Evolutionary conservation across 2,888 invertebrate species (phyloP), one percentile per base, ranked within the genome.

Genomic region (Pollenia angustigena): DNA sequence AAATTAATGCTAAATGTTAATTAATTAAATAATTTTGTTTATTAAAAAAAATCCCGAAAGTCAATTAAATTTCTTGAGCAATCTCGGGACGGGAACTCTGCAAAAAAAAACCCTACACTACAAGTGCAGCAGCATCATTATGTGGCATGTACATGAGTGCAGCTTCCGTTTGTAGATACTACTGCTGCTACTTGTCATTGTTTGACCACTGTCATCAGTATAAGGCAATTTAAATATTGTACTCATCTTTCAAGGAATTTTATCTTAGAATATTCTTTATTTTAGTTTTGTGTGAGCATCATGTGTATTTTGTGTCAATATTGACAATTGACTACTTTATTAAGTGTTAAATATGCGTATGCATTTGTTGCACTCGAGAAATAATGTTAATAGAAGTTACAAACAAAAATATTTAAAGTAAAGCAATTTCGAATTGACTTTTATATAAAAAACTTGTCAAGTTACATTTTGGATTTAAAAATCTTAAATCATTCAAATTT

Each of bases 281-380:
- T 11, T 10, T 50, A 16, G 62, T 64, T 81, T 72, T 81, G 71
- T 64, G 42, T 62, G 40, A 46, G 10, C 46, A 18, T 66, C 14
- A 50, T 58, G 64, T 74, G 56, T 54, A 46, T 71, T 72, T 44
- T 18, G n/a, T 44, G 62, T 81, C 56, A 91, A 91, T 91, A 90
- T 91, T 91, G 90, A 82, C 89, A 89, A 88, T 89, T 87, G 89
- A 90, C 90, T 91, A 66, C 74, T 74, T 74, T 91, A 91, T 91
- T 91, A 91, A 91, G 90, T 91, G 91, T 89, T 90, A 88, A 89
- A 89, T 90, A 88, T 90, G 88, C 74, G 74, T 71, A 69, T 50
- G 79, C 69, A 50, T 68, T 71, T 48, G 50, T 9, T 71, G 32
- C 44, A 79, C 60, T 60, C 60, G 10, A 58, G 10, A 80, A 52